These are phyloP conservation scores for Antechinus flavipes DNA, from an alignment of 2,113 vertebrate species.

Conservation along the genomic window DNA sequence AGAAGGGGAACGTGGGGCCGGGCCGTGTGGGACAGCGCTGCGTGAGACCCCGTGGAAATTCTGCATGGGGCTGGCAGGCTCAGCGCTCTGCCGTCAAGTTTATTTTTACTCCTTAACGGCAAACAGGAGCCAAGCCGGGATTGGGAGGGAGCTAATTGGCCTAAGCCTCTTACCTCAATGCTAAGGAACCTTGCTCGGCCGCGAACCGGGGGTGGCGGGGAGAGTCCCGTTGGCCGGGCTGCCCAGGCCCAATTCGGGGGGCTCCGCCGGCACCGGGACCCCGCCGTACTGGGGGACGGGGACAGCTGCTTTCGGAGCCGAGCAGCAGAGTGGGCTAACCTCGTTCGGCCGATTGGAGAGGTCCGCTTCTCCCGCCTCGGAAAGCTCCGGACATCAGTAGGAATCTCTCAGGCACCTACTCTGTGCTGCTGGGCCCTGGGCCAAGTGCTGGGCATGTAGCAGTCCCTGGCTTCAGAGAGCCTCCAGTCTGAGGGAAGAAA, in stretches of 20 bases:
- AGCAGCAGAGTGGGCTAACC: background rate
- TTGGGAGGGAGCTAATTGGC: constrained; percentile 9
- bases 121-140: constrained; percentile 42
- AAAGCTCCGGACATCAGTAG: background rate
- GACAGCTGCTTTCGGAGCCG: background rate
- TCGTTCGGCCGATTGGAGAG: too few species aligned
- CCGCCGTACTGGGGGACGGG: too few species aligned
- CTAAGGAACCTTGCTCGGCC: constrained; percentile 14
- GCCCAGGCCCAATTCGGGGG: background rate
- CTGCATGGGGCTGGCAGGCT: constrained; percentile 39
- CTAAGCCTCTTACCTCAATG: background rate
- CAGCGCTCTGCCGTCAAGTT: background rate
- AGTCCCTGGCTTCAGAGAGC: background rate
- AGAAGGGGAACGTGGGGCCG: constrained; percentile 13
- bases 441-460: too few species aligned
- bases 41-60: constrained; percentile 58
- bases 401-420: background rate
- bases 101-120: constrained; percentile 28
- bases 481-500: background rate
- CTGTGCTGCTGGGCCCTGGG: background rate
- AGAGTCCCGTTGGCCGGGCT: background rate
- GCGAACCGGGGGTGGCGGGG: background rate
- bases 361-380: background rate
- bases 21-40: constrained; percentile 18
- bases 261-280: too few species aligned